Base-by-base conservation (phyloP, 2,113 vertebrate genomes). In the Leuciscus idus region DNA sequence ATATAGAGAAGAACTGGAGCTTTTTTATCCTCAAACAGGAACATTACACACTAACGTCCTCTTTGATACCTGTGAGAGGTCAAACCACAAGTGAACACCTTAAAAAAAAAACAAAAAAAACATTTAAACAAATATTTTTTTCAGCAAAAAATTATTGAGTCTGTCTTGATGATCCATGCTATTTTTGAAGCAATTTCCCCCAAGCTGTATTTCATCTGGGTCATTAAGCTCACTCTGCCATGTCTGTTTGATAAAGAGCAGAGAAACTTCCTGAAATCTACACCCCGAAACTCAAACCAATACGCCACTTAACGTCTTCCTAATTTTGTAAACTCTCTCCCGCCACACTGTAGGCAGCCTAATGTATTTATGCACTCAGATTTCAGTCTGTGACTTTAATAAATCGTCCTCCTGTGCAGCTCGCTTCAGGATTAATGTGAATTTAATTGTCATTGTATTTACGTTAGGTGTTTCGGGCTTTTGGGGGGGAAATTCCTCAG, bases 391-490 rank as follows among this genome's bases (percentile, higher is more conserved):
- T 70, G 85, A 80, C 87, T 87, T 81, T 30, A 86, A 88, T 80
- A 62, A 92, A 92, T 92, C 2, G 75, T 87, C 85, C 91, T 86
- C 88, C 39, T 33, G 88, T 90, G 90, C 55, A 68, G 30, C 85
- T 90, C 73, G 79, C 62, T 23, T 28, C 12, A 52, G 84, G 86
- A 93, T 93, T 92, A 92, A 92, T 93, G 92, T 90, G 89, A 83
- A 87, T 93, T 92, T 92, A 94, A 93, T 93, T 92, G 89, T 46
- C 80, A 80, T 80, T 84, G 86, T 89, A 85, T 84, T 87, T 89
- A 75, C 70, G 85, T 90, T 87, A 84, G 85, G 88, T 78, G 82
- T 23, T 19, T 50, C 28, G 73, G 86, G 84, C 86, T 91, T 94
- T 92, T 92, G 90, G 89, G 50, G 50, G 87, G 91, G 85, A 86